Evolutionary conservation across 1,140 invertebrate genomes (phyloP).

Genomic region (Hermetia illucens): DNA sequence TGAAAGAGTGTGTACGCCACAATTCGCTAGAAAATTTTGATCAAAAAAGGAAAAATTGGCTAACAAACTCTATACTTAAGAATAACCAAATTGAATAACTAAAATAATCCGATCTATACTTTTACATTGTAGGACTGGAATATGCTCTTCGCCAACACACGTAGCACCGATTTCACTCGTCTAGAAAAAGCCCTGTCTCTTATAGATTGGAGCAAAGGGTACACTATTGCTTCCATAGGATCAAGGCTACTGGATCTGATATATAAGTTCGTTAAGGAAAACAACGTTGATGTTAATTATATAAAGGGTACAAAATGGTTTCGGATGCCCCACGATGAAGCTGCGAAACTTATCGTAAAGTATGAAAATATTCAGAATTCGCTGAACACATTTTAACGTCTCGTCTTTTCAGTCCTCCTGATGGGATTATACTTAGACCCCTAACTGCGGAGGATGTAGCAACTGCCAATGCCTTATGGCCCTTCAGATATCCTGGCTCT

Average conservation of each 20-base stretch:
- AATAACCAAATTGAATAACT: too few relatives aligned
- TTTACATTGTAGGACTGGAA: too few relatives aligned
- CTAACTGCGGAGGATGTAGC: not conserved
- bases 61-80: too few relatives aligned
- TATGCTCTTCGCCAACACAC: not conserved
- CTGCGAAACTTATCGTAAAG: not conserved
- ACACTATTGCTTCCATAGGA: not conserved
- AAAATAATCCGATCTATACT: too few relatives aligned
- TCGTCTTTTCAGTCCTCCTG: not conserved
- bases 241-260: too few relatives aligned
- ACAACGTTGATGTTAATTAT: too few relatives aligned
- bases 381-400: not conserved
- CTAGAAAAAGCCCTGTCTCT: not conserved
- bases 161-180: not conserved
- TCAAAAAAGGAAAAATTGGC: too few relatives aligned
- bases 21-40: too few relatives aligned
- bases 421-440: not conserved
- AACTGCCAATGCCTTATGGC: not conserved
- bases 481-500: not conserved
- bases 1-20: too few relatives aligned
- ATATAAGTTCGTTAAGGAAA: not conserved
- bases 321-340: too few relatives aligned
- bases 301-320: too few relatives aligned
- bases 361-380: not conserved
- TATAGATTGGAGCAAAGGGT: not conserved